Conservation (phyloP, 2,797 vertebrate genomes). For the Cyprinodon diabolis region DNA sequence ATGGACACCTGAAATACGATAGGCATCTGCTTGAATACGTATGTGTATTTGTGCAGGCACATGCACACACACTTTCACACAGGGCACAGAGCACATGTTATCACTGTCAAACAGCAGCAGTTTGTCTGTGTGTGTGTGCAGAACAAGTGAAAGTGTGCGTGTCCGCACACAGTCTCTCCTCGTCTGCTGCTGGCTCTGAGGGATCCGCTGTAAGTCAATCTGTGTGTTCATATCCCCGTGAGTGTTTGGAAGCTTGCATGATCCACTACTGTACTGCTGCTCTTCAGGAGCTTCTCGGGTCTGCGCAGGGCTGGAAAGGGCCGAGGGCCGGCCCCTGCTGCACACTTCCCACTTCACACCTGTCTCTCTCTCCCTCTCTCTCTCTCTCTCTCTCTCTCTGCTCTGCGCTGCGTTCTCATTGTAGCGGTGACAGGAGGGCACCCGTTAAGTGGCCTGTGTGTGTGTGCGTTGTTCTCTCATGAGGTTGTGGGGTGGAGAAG, state of each 20-base stretch:
- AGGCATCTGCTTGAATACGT: slow-evolving; percentile 38
- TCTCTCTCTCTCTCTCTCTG: slow-evolving; percentile 5
- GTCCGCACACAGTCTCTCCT: slow-evolving; percentile 40
- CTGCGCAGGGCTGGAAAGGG: slow-evolving; percentile 60
- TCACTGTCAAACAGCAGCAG: slow-evolving; percentile 75
- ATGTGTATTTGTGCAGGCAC: slow-evolving; percentile 44
- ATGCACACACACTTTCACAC: slow-evolving; percentile 39
- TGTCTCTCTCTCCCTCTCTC: slow-evolving; percentile 46
- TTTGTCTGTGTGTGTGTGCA: slow-evolving; percentile 55
- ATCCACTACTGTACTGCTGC: slow-evolving; percentile 54
- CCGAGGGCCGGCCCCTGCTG: slow-evolving; percentile 64
- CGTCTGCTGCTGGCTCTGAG: slow-evolving; percentile 55
- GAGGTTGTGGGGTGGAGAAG: slow-evolving; percentile 79
- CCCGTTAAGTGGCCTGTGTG: slow-evolving; percentile 74
- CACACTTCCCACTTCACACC: slow-evolving; percentile 71
- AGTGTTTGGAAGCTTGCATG: slow-evolving; percentile 33
- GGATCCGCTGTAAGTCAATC: slow-evolving; percentile 72
- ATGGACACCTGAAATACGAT: slow-evolving; percentile 57
- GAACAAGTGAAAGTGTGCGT: slow-evolving; percentile 44
- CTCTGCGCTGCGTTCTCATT: slow-evolving; percentile 68
- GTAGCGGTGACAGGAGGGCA: slow-evolving; percentile 77
- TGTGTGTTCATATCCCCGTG: slow-evolving; percentile 53
- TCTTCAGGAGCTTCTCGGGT: slow-evolving; percentile 55
- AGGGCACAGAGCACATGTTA: slow-evolving; percentile 73
- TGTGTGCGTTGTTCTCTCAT: slow-evolving; percentile 65